phyloP scores from a whole-genome alignment of 2,797 vertebrate species.

The Lycodopsis pacificus region DNA sequence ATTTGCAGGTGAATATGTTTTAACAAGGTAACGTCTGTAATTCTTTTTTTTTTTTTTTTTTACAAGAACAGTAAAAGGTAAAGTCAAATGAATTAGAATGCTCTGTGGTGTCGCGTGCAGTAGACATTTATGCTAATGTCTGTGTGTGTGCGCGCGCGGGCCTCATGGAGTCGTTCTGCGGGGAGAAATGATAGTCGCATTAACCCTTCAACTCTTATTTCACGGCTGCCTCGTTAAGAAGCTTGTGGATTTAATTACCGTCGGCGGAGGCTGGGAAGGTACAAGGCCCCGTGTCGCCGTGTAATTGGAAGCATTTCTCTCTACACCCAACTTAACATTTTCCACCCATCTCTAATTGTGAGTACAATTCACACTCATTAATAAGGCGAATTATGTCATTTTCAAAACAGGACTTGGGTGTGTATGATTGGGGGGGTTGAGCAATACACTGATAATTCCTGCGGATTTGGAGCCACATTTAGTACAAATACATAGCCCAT shows the following conservation, averaged over 20 bases:
- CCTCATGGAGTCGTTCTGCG: constrained; percentile 73
- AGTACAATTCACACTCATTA: constrained; percentile 79
- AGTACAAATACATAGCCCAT: constrained; percentile 40
- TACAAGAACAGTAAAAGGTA: background rate
- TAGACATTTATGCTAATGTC: constrained; percentile 67
- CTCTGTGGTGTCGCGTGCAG: constrained; percentile 46
- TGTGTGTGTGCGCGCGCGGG: constrained; percentile 27
- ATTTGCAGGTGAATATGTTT: constrained; percentile 47
- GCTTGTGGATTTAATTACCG: constrained; percentile 81
- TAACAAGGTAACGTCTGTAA: constrained; percentile 20
- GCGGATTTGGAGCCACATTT: constrained; percentile 43
- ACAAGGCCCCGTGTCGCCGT: constrained; percentile 77
- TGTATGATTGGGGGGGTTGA: constrained; percentile 42
- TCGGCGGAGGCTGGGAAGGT: constrained; percentile 74
- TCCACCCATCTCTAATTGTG: constrained; percentile 81
- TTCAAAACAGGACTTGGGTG: constrained; percentile 72
- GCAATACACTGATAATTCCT: constrained; percentile 57
- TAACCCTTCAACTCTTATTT: constrained; percentile 84
- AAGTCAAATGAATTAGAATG: background rate
- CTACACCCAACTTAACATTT: constrained; percentile 81
- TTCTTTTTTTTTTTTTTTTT: background rate
- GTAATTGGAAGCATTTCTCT: constrained; percentile 80
- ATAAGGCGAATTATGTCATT: constrained; percentile 82
- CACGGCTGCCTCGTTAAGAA: constrained; percentile 81
- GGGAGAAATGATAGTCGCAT: constrained; percentile 81